Base-by-base conservation (phyloP, 1,140 invertebrate species). In the Drosophila trapezifrons region DNA sequence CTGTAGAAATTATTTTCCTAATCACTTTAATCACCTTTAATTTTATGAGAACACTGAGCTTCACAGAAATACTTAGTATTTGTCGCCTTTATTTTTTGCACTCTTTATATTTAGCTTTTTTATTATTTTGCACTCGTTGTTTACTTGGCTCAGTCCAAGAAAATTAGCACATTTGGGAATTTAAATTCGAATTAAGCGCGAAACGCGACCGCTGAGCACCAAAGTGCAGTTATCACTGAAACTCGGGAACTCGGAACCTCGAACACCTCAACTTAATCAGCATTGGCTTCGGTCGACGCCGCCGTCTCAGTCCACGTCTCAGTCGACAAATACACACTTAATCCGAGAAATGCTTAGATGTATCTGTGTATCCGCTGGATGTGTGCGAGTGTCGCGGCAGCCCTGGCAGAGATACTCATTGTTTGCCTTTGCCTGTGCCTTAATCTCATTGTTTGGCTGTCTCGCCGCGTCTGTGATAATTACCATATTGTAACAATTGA, bases 221-320 rank as follows among this genome's bases (percentile, higher is more conserved):
- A 56, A 69, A 65, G 66, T 85, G 55, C 78, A 66, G 66, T 89
- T 89, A 90, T 89, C 86, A 89, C 85, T 89, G 77, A 80, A 59
- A 65, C 49, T 38, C 60, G 35, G 40, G 43, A 55, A 40, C 43
- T 40, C 72, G 43, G 59, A 75, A 18, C 46, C 18, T 22, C 57
- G 49, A 78, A 62, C 74, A 80, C 80, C 80, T 90, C 63, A 77
- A 65, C 65, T 89, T 71, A 82, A 73, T 73, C 76, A 65, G 32
- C 63, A 45, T 56, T 69, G 45, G 67, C 40, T 40, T 65, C 64
- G 13, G 60, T 49, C 58, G 62, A 27, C 29, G 51, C 18, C 62
- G 59, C 37, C 10, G 64, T 40, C 56, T 27, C 15, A 45, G 40
- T 37, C 59, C 25, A 2, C 22, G 29, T 8, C 52, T 17, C 22